phyloP scores from a whole-genome alignment of 2,888 invertebrate species.

The Latrodectus elegans region DNA sequence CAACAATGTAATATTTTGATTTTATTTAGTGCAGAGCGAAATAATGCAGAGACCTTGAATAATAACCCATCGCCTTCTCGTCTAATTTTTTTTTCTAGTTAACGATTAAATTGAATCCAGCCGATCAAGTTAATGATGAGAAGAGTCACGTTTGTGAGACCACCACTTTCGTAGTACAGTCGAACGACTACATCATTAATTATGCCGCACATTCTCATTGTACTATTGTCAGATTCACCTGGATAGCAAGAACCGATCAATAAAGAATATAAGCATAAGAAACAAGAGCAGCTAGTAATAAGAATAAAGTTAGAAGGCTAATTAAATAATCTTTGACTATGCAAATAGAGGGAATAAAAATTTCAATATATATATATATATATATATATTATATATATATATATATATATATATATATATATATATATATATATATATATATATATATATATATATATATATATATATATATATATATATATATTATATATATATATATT shows the following conservation, averaged over 20 bases:
- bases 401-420: too few species aligned
- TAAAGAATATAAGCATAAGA: too few species aligned
- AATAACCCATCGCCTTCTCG: background rate
- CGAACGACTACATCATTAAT: background rate
- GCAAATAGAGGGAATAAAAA: too few species aligned
- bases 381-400: too few species aligned
- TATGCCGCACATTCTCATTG: background rate
- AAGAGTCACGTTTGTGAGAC: background rate
- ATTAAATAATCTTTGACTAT: too few species aligned
- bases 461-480: too few species aligned
- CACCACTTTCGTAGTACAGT: background rate
- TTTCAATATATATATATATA: too few species aligned
- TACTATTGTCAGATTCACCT: background rate
- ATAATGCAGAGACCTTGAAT: background rate
- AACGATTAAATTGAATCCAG: background rate
- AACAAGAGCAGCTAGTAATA: too few species aligned
- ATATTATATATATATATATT: too few species aligned
- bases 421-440: too few species aligned
- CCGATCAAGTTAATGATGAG: conserved; percentile 2
- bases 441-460: too few species aligned
- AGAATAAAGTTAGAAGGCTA: too few species aligned
- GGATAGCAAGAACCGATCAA: background rate
- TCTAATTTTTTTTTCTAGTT: background rate
- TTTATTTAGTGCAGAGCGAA: background rate
- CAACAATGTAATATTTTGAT: conserved; percentile 5